A percentile compares a stretch with the other conserved stretches of the same genome.
These are phyloP conservation scores for Sitobion miscanthi DNA, from an alignment of 1,140 invertebrate genomes.

Conservation along the genomic window DNA sequence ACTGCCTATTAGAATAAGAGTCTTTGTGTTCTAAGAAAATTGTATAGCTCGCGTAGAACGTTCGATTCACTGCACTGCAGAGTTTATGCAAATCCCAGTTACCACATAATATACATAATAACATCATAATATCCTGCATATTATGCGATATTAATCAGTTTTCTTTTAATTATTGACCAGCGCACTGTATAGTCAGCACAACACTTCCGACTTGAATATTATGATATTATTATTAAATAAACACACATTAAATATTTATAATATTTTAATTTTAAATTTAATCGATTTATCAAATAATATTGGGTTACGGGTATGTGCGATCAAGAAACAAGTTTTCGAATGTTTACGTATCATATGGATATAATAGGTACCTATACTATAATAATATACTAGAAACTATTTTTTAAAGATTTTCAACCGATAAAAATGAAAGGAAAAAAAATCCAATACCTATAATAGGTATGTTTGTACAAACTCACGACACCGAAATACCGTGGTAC, in stretches of 20 bases:
- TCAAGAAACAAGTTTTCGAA: slow-evolving; percentile 12
- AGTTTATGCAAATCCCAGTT: background rate
- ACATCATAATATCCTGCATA: background rate
- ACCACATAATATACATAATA: background rate
- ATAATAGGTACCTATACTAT: background rate
- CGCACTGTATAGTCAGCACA: background rate
- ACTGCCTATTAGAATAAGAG: background rate
- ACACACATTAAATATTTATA: background rate
- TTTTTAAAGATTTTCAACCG: slow-evolving; percentile 8
- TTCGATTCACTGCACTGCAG: background rate
- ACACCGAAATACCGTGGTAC: background rate
- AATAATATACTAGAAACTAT: background rate
- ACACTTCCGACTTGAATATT: background rate
- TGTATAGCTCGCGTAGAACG: background rate
- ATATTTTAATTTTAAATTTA: background rate
- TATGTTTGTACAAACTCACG: slow-evolving; percentile 8
- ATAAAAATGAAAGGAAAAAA: slow-evolving; percentile 18
- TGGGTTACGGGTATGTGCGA: background rate
- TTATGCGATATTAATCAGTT: background rate
- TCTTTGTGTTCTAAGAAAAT: background rate
- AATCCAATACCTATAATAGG: background rate
- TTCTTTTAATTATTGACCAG: background rate
- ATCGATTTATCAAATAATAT: background rate
- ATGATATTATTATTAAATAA: background rate
- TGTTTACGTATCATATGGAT: background rate